Evolutionary conservation across 2,797 vertebrate genomes (phyloP).

Genomic region (Saxicola maurus): DNA sequence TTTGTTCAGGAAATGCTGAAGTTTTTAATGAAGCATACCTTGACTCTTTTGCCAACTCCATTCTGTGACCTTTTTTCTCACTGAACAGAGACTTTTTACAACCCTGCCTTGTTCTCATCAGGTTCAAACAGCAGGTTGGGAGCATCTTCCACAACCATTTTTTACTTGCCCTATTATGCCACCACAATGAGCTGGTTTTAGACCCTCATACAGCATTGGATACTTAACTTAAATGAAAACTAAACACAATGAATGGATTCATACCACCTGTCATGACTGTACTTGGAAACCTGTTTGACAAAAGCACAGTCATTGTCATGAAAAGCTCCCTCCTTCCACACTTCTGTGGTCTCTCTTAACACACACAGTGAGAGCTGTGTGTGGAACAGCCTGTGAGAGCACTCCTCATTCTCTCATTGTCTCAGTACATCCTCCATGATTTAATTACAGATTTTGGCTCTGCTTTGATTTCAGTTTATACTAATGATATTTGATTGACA

Average conservation of each 20-base stretch:
- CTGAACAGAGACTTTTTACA: neutral
- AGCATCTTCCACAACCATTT: neutral
- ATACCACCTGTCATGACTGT: neutral
- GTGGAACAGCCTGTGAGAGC: neutral
- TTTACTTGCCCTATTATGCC: neutral
- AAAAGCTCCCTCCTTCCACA: neutral
- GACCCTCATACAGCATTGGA: neutral
- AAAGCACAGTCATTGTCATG: neutral
- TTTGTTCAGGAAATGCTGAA: neutral
- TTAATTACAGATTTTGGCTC: conserved; percentile 57
- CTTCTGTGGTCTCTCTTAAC: neutral
- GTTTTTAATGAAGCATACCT: neutral
- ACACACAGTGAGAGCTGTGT: neutral
- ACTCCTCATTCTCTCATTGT: conserved; percentile 41
- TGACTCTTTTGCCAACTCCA: neutral
- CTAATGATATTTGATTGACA: conserved; percentile 69
- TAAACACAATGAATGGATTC: conserved; percentile 13
- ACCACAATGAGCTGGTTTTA: neutral
- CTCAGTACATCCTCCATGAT: conserved; percentile 29
- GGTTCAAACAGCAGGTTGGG: neutral
- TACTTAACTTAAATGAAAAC: neutral
- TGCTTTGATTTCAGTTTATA: conserved; percentile 66
- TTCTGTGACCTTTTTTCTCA: neutral
- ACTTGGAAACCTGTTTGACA: conserved; percentile 12
- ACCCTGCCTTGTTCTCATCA: neutral